Conservation (phyloP, 2,113 vertebrate species). For the Maccullochella peelii region DNA sequence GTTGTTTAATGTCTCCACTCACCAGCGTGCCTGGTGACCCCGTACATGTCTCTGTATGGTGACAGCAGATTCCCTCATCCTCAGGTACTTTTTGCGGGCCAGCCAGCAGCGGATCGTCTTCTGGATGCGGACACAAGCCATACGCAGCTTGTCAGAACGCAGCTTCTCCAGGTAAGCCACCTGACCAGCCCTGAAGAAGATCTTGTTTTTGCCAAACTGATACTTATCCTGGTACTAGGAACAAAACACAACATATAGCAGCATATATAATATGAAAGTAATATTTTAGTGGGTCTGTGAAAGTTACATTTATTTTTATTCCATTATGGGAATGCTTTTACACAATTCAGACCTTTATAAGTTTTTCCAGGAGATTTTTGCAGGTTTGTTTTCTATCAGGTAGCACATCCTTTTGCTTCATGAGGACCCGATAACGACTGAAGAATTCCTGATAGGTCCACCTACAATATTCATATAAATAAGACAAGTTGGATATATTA, state of each 20-base stretch:
- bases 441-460: slow-evolving; percentile 99
- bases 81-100: slow-evolving; percentile 91
- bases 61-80: slow-evolving; percentile 89
- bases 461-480: slow-evolving; percentile 76
- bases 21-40: slow-evolving; percentile 94
- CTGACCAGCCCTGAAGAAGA: slow-evolving; percentile 98
- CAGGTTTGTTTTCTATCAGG: slow-evolving; percentile 92
- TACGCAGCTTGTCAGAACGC: slow-evolving; percentile 92
- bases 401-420: slow-evolving; percentile 94
- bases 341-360: slow-evolving; percentile 84
- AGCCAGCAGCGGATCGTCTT: slow-evolving; percentile 97
- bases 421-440: slow-evolving; percentile 93
- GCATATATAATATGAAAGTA: no score
- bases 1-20: slow-evolving; percentile 54
- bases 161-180: slow-evolving; percentile 98
- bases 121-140: slow-evolving; percentile 94
- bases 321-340: not conserved
- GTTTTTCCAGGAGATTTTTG: slow-evolving; percentile 91
- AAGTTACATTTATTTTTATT: no score
- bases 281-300: no score
- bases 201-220: slow-evolving; percentile 97
- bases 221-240: slow-evolving; percentile 93
- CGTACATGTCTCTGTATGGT: slow-evolving; percentile 91
- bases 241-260: not conserved
- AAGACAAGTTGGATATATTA: not conserved